A percentile compares a stretch with the other conserved stretches of the same genome.
phyloP scores from a whole-genome alignment of 2,797 vertebrate genomes.

The Mus spretus region DNA sequence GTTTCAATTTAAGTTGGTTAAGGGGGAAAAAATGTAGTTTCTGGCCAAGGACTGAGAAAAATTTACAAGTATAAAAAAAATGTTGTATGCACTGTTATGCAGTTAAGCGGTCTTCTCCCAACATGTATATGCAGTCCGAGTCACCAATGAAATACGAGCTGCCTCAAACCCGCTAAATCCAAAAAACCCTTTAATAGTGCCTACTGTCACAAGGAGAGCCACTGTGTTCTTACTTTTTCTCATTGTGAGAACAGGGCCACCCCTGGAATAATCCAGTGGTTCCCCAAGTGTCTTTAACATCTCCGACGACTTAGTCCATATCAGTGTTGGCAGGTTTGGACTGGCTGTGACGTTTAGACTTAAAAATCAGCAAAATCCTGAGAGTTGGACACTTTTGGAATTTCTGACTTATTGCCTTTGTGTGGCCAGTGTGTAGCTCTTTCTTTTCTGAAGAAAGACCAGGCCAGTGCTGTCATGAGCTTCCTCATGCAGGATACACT shows the following conservation, averaged over 20 bases:
- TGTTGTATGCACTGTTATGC: conserved; percentile 82
- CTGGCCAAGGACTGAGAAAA: conserved; percentile 85
- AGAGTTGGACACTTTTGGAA: conserved; percentile 22
- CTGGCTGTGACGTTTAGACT: conserved; percentile 25
- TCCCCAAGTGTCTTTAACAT: conserved; percentile 40
- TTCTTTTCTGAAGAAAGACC: conserved; percentile 65
- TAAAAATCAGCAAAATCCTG: conserved; percentile 16
- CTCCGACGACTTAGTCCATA: conserved; percentile 41
- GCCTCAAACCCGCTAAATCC: conserved; percentile 81
- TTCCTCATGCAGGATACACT: conserved; percentile 32
- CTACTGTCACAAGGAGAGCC: conserved; percentile 77
- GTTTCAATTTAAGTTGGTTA: conserved; percentile 91
- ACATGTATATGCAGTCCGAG: conserved; percentile 73
- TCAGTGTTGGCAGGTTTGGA: conserved; percentile 16
- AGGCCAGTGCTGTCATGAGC: neutral
- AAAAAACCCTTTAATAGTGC: conserved; percentile 81
- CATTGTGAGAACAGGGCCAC: conserved; percentile 36
- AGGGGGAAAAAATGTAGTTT: conserved; percentile 87
- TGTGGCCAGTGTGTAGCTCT: conserved; percentile 29
- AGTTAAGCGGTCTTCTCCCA: conserved; percentile 86
- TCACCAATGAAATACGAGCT: conserved; percentile 84
- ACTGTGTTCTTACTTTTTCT: conserved; percentile 16
- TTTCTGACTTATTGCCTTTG: conserved; percentile 17
- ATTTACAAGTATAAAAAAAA: conserved; percentile 85
- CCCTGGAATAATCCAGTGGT: conserved; percentile 63